Percentiles rank a stretch among this genome's conserved stretches.
Evolutionary conservation across 2,113 vertebrate genomes (phyloP).

Genomic region (Indicator maculatus): DNA sequence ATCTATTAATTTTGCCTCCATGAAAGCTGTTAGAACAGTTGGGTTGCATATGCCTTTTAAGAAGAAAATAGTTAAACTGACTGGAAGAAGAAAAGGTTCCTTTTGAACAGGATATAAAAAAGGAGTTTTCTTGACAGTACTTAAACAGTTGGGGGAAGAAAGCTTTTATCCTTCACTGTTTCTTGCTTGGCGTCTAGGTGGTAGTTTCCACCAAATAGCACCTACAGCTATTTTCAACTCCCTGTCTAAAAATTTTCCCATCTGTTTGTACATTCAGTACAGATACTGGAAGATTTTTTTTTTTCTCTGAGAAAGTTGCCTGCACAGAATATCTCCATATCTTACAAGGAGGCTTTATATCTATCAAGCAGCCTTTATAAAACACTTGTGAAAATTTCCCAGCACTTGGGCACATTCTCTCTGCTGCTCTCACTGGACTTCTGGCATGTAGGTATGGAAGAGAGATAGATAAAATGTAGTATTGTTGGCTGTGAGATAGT

Average conservation of each 20-base stretch:
- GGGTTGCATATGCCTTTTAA: not conserved
- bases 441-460: constrained; percentile 17
- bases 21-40: not conserved
- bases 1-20: not conserved
- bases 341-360: not conserved
- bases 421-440: constrained; percentile 34
- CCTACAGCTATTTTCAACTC: not conserved
- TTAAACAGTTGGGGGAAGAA: not conserved
- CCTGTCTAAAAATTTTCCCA: not conserved
- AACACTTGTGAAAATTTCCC: constrained; percentile 19
- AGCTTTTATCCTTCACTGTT: not conserved
- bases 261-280: constrained; percentile 29
- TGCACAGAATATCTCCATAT: constrained; percentile 10
- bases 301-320: constrained; percentile 33
- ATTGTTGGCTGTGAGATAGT: constrained; percentile 22
- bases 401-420: not conserved
- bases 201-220: not conserved
- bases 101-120: not conserved
- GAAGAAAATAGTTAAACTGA: not conserved
- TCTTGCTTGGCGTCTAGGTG: not conserved
- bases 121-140: not conserved
- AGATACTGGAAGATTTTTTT: not conserved
- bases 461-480: constrained; percentile 7
- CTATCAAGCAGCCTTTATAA: constrained; percentile 31
- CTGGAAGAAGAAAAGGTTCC: not conserved